Conservation (phyloP, 2,113 vertebrate genomes). For the Oryzias celebensis region DNA sequence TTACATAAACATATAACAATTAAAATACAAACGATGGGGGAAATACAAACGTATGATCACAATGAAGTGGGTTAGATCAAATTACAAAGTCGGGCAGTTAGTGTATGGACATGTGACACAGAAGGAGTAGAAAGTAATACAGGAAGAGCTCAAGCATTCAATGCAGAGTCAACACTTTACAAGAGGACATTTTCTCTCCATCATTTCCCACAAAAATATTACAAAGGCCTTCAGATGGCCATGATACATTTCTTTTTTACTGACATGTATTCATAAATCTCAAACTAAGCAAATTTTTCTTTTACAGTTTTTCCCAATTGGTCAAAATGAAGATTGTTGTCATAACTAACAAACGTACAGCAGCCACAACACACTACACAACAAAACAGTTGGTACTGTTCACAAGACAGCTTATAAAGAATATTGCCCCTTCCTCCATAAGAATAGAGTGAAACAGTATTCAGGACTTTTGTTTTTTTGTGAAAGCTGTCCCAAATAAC, state of each 20-base stretch:
- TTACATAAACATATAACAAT: conserved; percentile 6
- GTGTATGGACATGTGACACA: not conserved
- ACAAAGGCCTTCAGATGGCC: conserved; percentile 3
- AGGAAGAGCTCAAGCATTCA: conserved; percentile 26
- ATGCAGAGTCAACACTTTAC: conserved; percentile 26
- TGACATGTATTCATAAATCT: conserved; percentile 21
- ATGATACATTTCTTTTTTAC: not conserved
- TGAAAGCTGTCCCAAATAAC: too few relatives aligned
- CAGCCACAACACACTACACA: too few relatives aligned
- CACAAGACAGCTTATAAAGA: too few relatives aligned
- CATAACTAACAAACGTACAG: too few relatives aligned
- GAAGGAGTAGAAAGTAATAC: conserved; percentile 15
- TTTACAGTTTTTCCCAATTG: not conserved
- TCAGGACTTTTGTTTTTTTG: too few relatives aligned
- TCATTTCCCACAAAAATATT: not conserved
- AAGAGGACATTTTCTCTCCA: conserved; percentile 1
- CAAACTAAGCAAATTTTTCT: conserved; percentile 16
- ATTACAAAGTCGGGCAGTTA: conserved; percentile 10
- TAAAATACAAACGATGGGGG: conserved; percentile 10
- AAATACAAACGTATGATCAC: conserved; percentile 26
- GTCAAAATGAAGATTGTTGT: too few relatives aligned
- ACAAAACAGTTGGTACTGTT: too few relatives aligned
- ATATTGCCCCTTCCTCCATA: too few relatives aligned
- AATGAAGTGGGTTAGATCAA: conserved; percentile 4
- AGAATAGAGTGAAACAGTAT: too few relatives aligned